phyloP scores from a whole-genome alignment of 2,888 invertebrate species.

The Ophion ellenae region DNA sequence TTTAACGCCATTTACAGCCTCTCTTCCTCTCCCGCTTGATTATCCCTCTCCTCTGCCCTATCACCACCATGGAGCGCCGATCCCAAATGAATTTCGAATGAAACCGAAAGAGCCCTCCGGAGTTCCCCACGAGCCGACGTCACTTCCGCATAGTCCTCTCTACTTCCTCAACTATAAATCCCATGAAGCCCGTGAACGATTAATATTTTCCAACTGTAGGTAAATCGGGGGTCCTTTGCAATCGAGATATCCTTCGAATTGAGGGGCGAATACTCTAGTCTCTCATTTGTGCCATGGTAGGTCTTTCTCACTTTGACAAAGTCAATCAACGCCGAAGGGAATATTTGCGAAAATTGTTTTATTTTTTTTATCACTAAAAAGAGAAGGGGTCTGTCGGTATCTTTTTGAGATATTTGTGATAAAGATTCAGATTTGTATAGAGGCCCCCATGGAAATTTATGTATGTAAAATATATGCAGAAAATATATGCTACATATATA shows the following conservation, averaged over 20 bases:
- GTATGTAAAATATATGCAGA: too few species aligned
- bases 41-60: conserved; percentile 8
- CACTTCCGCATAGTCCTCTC: neutral
- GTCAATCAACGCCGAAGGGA: too few species aligned
- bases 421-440: too few species aligned
- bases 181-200: neutral
- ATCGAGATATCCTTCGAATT: neutral
- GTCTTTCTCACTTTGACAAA: too few species aligned
- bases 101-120: neutral
- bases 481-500: too few species aligned
- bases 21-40: conserved; percentile 58
- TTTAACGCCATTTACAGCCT: conserved; percentile 76
- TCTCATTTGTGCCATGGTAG: too few species aligned
- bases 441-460: too few species aligned
- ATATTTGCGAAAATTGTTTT: too few species aligned
- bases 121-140: too few species aligned
- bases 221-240: neutral
- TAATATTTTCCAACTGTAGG: neutral
- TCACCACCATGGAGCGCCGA: neutral
- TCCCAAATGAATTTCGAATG: neutral
- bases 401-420: too few species aligned
- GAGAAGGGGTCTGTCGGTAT: too few species aligned
- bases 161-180: neutral
- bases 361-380: too few species aligned
- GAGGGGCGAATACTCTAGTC: neutral